phyloP scores from a whole-genome alignment of 2,113 vertebrate species.

The Passer domesticus region DNA sequence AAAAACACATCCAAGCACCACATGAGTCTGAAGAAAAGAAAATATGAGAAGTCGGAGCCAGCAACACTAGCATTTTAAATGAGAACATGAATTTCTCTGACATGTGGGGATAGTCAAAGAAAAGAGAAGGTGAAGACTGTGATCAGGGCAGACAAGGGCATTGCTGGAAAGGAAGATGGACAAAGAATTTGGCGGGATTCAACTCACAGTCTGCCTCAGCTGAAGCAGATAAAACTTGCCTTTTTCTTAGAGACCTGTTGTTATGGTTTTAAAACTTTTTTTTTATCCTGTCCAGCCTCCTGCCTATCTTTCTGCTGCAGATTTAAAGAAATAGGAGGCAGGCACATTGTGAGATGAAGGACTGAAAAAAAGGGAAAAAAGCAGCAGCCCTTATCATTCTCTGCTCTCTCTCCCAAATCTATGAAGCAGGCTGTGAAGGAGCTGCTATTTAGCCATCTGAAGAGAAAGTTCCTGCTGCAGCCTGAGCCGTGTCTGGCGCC shows the following conservation, averaged over 20 bases:
- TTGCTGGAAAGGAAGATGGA: neutral
- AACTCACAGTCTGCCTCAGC: neutral
- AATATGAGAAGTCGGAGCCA: neutral
- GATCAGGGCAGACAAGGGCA: conserved; percentile 1
- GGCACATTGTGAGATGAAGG: neutral
- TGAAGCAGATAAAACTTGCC: neutral
- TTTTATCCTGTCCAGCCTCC: neutral
- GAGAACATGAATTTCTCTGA: neutral
- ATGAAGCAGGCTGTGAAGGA: neutral
- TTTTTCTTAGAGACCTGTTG: neutral
- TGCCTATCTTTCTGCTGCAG: neutral
- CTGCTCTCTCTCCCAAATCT: neutral
- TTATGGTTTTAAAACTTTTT: neutral
- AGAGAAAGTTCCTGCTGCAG: neutral
- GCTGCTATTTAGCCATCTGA: rapidly evolving
- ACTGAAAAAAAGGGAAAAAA: neutral
- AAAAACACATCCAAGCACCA: neutral
- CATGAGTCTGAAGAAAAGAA: neutral
- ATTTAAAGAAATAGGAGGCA: neutral
- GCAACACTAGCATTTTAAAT: neutral
- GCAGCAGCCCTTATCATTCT: neutral
- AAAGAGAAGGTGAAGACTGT: neutral
- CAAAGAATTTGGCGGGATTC: conserved; percentile 1
- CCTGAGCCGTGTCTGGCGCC: rapidly evolving
- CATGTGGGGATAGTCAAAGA: neutral